Evolutionary conservation across 1,140 invertebrate species (phyloP), one percentile per base, ranked within the genome.

Genomic region (Anthonomus grandis): DNA sequence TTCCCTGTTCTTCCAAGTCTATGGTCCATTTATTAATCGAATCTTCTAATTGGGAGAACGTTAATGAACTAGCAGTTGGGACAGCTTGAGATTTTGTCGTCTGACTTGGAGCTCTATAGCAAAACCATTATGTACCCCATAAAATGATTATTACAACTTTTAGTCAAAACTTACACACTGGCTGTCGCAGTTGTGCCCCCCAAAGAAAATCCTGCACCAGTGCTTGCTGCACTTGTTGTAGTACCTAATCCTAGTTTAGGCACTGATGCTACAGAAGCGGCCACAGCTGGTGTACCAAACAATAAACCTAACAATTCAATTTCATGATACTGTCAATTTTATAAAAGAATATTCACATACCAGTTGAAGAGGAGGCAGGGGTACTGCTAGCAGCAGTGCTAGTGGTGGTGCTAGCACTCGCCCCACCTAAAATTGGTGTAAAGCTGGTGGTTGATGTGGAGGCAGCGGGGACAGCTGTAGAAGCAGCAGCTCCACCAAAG

Each of bases 11-110:
- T 66, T 95, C 91, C 10, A 97, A 75, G 67, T 97, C 93, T 12
- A 91, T 70, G 0, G 90, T 94, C 93, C 94, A 98, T 73, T 97
- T 97, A 70, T 97, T 97, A 39, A 97, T 93, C 1, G 84, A 82
- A 66, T 97, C 94, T 74, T 97, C 93, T 17, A 97, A 72, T 69
- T 96, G 90, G 18, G 85, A 83, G 69, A 94, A 97, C 13, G 85
- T 93, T 66, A 97, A 13, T 17, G 46, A 84, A 5, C 81, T 59
- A 67, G 71, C 65, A 61, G 75, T 64, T 68, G 80, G 62, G 63
- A 76, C 3, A 64, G 76, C 69, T 63, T 66, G 80, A 64, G 64
- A 78, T 74, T 53, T 50, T 61, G 66, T 63, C 36, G 57, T 54
- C 17, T 44, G 21, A 54, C 58, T 52, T 48, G 58, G 23, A 27